These are phyloP conservation scores for Acheta domesticus DNA, from an alignment of 2,888 invertebrate genomes.

Conservation along the genomic window DNA sequence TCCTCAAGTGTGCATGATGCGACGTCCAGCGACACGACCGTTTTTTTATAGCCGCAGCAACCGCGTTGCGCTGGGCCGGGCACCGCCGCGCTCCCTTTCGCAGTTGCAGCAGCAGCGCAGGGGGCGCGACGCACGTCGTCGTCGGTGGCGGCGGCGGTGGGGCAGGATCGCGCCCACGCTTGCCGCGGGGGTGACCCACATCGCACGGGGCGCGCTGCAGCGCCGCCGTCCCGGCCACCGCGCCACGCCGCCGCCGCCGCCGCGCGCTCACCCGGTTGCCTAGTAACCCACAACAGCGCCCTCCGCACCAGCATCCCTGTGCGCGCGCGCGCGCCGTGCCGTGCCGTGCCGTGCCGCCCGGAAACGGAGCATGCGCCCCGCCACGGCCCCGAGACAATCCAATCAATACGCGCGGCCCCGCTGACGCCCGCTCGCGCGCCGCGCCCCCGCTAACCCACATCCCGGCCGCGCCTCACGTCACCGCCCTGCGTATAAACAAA, in stretches of 20 bases:
- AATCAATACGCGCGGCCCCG: neutral
- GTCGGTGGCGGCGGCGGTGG: neutral
- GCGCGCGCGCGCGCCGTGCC: neutral
- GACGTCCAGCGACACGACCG: no score
- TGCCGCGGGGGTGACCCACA: neutral
- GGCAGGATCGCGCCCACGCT: neutral
- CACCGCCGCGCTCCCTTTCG: no score
- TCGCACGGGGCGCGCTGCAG: neutral
- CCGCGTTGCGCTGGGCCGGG: no score
- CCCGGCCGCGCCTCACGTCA: conserved; percentile 6
- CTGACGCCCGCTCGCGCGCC: neutral
- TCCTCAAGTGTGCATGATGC: no score
- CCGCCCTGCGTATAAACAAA: conserved; percentile 7
- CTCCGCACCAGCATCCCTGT: neutral
- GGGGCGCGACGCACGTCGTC: neutral
- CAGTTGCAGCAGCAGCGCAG: neutral
- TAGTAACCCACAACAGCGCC: conserved; percentile 6
- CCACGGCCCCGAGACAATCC: neutral
- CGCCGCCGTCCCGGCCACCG: neutral
- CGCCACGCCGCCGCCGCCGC: no score
- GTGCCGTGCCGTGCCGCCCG: neutral
- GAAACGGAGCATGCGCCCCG: neutral
- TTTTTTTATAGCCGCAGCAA: no score
- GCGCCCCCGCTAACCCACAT: conserved; percentile 18
- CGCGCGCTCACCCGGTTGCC: neutral